Conservation (phyloP, 2,113 vertebrate species). For the Phrynosoma blainvillii region DNA sequence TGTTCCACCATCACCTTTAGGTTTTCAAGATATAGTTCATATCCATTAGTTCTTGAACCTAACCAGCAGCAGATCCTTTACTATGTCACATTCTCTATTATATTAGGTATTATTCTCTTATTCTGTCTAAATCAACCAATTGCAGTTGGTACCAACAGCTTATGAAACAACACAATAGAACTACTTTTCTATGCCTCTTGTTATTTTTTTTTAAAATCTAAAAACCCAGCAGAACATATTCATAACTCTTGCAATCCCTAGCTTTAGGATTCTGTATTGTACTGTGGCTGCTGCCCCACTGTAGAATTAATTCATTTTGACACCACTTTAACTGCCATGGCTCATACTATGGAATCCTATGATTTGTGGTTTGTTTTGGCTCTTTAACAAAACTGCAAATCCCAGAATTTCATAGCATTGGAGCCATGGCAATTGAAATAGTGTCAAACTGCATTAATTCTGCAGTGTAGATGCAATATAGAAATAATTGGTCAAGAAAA, state of each 20-base stretch:
- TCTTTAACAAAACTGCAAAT: too few species aligned
- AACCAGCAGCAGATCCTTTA: neutral
- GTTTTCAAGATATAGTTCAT: neutral
- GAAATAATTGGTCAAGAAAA: neutral
- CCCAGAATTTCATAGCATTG: too few species aligned
- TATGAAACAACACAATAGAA: neutral
- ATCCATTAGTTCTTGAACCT: neutral
- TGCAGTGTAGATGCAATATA: too few species aligned
- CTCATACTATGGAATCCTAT: too few species aligned
- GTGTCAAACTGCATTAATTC: too few species aligned
- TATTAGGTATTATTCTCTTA: neutral
- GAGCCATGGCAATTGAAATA: too few species aligned
- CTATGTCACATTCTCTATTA: neutral
- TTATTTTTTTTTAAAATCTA: neutral
- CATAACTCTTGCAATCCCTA: neutral
- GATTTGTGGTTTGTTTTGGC: too few species aligned
- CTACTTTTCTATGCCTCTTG: neutral
- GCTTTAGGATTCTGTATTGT: neutral
- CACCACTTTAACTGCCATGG: too few species aligned
- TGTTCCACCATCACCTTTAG: neutral
- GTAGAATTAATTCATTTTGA: too few species aligned
- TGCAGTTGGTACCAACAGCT: neutral
- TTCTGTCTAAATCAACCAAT: neutral
- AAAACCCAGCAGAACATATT: neutral
- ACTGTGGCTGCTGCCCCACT: too few species aligned